Percentiles rank a stretch among this genome's conserved stretches.
Conservation (phyloP, 2,888 invertebrate species). For the Octodonta nipae region DNA sequence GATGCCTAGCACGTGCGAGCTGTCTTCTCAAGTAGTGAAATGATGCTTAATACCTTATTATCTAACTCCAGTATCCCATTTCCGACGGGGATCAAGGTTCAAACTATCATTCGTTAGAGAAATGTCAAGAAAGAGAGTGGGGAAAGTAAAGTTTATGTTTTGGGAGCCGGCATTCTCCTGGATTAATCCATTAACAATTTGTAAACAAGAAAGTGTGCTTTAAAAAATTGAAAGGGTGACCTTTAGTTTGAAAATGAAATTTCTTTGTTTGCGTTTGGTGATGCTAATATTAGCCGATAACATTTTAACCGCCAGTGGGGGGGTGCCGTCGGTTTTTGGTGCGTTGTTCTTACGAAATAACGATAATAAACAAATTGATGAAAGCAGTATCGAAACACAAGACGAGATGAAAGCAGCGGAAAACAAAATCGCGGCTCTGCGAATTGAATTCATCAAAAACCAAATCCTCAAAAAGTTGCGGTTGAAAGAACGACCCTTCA, state of each 20-base stretch:
- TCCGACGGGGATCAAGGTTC: slow-evolving; percentile 37
- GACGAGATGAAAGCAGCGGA: slow-evolving; percentile 30
- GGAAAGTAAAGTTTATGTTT: slow-evolving; percentile 31
- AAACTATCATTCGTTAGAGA: slow-evolving; percentile 35
- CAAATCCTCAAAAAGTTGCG: slow-evolving; percentile 71
- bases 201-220: slow-evolving; percentile 25
- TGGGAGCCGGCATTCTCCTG: slow-evolving; percentile 31
- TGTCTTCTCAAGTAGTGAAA: slow-evolving; percentile 5
- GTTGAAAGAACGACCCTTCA: slow-evolving; percentile 59
- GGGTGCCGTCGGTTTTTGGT: slow-evolving; percentile 25
- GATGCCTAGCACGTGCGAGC: slow-evolving; percentile 1
- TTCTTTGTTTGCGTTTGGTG: slow-evolving; percentile 11
- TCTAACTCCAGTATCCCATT: slow-evolving; percentile 25
- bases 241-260: slow-evolving; percentile 4
- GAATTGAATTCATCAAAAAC: slow-evolving; percentile 71
- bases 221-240: slow-evolving; percentile 7
- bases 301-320: slow-evolving; percentile 12
- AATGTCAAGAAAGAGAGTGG: slow-evolving; percentile 34
- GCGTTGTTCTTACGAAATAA: slow-evolving; percentile 20
- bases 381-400: slow-evolving; percentile 23
- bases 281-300: slow-evolving; percentile 17
- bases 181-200: slow-evolving; percentile 26
- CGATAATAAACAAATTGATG: slow-evolving; percentile 19
- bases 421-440: slow-evolving; percentile 50
- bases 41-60: slow-evolving; percentile 13